phyloP scores from a whole-genome alignment of 2,797 vertebrate genomes.

The Spinus olivaceus region DNA sequence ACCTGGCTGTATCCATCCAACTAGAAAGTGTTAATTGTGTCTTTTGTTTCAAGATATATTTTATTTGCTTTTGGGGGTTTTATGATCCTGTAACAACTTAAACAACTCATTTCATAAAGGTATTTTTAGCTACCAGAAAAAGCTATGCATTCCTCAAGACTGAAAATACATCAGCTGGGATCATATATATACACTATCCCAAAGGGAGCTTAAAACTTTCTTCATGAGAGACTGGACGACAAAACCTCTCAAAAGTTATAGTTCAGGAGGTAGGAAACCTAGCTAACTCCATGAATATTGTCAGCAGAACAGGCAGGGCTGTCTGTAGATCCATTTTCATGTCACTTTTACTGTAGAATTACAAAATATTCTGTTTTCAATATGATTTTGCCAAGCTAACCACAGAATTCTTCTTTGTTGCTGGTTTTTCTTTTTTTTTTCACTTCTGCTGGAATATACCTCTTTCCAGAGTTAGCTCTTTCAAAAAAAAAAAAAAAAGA shows the following conservation, averaged over 20 bases:
- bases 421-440: background rate
- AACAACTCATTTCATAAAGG: background rate
- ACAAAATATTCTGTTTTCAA: background rate
- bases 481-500: background rate
- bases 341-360: background rate
- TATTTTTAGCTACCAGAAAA: constrained; percentile 38
- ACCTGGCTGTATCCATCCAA: background rate
- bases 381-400: background rate
- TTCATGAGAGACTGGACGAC: background rate
- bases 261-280: background rate
- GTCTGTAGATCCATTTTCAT: background rate
- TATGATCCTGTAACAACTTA: constrained; percentile 5
- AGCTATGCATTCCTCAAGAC: background rate
- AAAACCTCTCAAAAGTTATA: constrained; percentile 11
- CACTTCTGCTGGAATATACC: background rate
- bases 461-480: background rate
- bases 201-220: constrained; percentile 52
- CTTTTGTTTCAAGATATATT: background rate
- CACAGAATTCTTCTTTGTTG: background rate
- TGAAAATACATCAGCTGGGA: constrained; percentile 28
- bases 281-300: background rate
- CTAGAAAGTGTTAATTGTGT: background rate
- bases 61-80: constrained; percentile 3
- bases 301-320: background rate
- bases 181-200: background rate